phyloP scores from a whole-genome alignment of 2,113 vertebrate species.

The Nibea albiflora region DNA sequence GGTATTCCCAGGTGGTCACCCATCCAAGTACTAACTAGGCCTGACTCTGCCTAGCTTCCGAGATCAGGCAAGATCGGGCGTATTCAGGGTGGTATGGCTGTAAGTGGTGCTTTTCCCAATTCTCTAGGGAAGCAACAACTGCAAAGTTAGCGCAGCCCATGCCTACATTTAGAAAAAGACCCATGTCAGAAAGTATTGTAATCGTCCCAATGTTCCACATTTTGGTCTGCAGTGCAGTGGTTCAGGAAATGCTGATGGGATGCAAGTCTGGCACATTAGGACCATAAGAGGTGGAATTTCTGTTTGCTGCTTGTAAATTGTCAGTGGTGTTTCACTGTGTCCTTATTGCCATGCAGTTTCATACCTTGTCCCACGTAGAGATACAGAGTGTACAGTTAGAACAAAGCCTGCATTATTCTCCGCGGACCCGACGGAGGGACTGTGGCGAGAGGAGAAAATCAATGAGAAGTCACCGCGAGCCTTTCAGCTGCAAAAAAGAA shows the following conservation, averaged over 20 bases:
- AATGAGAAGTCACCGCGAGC: slow-evolving; percentile 54
- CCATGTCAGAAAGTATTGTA: no score
- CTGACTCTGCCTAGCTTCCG: no score
- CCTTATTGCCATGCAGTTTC: background rate
- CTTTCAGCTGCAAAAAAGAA: slow-evolving; percentile 27
- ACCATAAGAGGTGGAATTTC: background rate
- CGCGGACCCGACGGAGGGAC: slow-evolving; percentile 1
- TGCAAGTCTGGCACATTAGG: background rate
- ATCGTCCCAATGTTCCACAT: background rate
- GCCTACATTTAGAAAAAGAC: no score
- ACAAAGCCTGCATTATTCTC: slow-evolving; percentile 18
- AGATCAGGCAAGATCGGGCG: no score
- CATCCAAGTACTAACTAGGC: no score
- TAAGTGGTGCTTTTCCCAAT: background rate
- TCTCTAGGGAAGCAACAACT: background rate
- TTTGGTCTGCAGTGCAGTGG: background rate
- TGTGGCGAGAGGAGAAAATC: slow-evolving; percentile 53
- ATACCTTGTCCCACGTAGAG: slow-evolving; percentile 1
- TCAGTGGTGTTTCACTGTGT: background rate
- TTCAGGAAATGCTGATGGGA: no score
- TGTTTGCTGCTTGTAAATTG: background rate
- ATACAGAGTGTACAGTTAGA: slow-evolving; percentile 33
- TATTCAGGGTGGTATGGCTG: no score
- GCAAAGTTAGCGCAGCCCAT: no score
- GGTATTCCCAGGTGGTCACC: no score